Evolutionary conservation across 2,888 invertebrate species (phyloP).

Genomic region (Clanis bilineata): DNA sequence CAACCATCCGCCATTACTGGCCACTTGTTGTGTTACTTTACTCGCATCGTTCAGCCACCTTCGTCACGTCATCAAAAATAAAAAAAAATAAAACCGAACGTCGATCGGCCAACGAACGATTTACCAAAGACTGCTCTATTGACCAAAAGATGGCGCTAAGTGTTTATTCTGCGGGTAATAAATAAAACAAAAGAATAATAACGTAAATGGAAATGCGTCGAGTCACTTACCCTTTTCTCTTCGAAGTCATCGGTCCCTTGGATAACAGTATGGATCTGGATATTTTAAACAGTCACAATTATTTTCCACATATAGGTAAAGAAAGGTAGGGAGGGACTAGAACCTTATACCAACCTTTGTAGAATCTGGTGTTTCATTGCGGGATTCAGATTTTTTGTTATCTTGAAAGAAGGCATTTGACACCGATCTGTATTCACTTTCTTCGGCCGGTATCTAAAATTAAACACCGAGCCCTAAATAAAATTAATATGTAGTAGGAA

Average conservation of each 20-base stretch:
- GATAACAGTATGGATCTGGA: constrained; percentile 32
- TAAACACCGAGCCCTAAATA: neutral
- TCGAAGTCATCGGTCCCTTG: constrained; percentile 28
- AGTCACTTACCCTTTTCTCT: constrained; percentile 27
- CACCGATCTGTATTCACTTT: constrained; percentile 67
- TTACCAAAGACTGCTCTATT: constrained; percentile 22
- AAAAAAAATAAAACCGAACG: constrained; percentile 39
- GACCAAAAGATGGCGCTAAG: constrained; percentile 34
- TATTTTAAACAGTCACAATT: constrained; percentile 19
- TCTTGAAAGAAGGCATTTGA: constrained; percentile 75
- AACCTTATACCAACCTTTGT: constrained; percentile 51
- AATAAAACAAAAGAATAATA: neutral
- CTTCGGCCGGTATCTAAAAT: constrained; percentile 60
- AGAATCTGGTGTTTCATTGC: constrained; percentile 72
- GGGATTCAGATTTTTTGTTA: constrained; percentile 62
- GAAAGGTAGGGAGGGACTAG: neutral
- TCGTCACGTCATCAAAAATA: constrained; percentile 77
- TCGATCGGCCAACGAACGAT: constrained; percentile 20
- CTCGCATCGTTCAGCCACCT: constrained; percentile 58
- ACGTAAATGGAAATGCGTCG: neutral
- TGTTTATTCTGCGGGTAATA: constrained; percentile 14
- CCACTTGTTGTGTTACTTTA: constrained; percentile 66
- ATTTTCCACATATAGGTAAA: neutral
- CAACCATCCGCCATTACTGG: constrained; percentile 81
- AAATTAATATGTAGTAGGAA: neutral